Evolutionary conservation across 2,888 invertebrate genomes (phyloP), one percentile per base, ranked within the genome.

Genomic region (Leptura quadrifasciata): DNA sequence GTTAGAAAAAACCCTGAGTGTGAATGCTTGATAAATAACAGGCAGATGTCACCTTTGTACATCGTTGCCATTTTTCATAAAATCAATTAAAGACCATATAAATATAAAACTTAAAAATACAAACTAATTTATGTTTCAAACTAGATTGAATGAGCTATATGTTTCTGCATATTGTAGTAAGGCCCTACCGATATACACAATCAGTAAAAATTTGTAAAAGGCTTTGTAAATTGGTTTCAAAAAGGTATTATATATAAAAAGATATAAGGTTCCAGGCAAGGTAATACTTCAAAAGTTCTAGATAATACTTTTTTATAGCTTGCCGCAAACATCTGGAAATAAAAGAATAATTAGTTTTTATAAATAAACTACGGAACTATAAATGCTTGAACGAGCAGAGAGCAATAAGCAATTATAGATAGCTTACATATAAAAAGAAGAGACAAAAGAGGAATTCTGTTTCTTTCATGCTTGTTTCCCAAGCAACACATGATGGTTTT

Each of bases 211-310:
- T 67, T 72, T 74, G 70, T 63, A 79, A 78, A 81, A 77, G 61
- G 65, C 72, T 73, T 76, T 80, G 76, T 79, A 82, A 83, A 82
- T 70, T 75, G 79, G 72, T 80, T 79, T 81, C 80, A 80, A 82
- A 82, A 82, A 80, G 80, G 76, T 79, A 74, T 72, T 54, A 67
- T 61, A 71, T 71, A 71, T 71, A 71, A 71, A 71, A 70, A 61
- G 61, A 69, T 77, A 74, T 73, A 75, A 76, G 67, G 64, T 74
- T 77, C 70, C 61, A 77, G 72, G 72, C 76, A 70, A 58, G 72
- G 60, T 68, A 76, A 76, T 76, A 72, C 76, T 76, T 75, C 54
- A 52, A 68, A 67, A 68, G 67, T 69, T 55, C 17, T 68, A 52
- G 54, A 39, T 63, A 68, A 63, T 74, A 67, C 64, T 47, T 73